Conservation (phyloP, 2,888 invertebrate species). For the Mamestra brassicae region DNA sequence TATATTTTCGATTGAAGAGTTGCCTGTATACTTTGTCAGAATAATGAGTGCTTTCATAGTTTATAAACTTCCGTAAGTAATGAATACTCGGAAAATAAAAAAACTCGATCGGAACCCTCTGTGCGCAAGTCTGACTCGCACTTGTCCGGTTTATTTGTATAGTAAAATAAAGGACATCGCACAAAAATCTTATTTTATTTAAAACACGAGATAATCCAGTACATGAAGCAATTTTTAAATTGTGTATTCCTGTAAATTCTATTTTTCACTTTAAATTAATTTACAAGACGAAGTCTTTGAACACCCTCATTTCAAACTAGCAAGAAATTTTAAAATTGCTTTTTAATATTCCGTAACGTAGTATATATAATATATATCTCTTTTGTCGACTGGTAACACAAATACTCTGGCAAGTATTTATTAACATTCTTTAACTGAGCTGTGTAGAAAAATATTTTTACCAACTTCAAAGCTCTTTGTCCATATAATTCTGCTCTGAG, state of each 20-base stretch:
- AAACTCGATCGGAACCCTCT: too few relatives aligned
- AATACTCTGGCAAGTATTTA: constrained; percentile 50
- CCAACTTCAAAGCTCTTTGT: constrained; percentile 42
- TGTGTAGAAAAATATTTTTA: constrained; percentile 31
- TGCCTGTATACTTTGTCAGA: too few relatives aligned
- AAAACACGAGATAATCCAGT: background rate
- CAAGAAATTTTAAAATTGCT: constrained; percentile 27
- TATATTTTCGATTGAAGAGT: too few relatives aligned
- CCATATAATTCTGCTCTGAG: constrained; percentile 28
- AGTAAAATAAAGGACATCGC: background rate
- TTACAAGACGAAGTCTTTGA: constrained; percentile 15
- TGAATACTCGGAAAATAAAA: too few relatives aligned
- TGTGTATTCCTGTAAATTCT: background rate
- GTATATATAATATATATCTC: constrained; percentile 26
- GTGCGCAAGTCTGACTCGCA: too few relatives aligned
- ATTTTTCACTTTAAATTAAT: constrained; percentile 1
- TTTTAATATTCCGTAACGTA: constrained; percentile 30
- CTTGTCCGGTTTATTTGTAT: too few relatives aligned
- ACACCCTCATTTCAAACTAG: constrained; percentile 6
- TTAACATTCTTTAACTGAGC: constrained; percentile 44
- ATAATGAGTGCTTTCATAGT: too few relatives aligned
- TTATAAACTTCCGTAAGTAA: too few relatives aligned
- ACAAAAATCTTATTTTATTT: background rate
- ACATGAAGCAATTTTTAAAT: constrained; percentile 4
- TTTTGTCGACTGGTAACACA: constrained; percentile 34